Conservation (phyloP, 1,140 invertebrate species). For the Neodiprion virginianus region DNA sequence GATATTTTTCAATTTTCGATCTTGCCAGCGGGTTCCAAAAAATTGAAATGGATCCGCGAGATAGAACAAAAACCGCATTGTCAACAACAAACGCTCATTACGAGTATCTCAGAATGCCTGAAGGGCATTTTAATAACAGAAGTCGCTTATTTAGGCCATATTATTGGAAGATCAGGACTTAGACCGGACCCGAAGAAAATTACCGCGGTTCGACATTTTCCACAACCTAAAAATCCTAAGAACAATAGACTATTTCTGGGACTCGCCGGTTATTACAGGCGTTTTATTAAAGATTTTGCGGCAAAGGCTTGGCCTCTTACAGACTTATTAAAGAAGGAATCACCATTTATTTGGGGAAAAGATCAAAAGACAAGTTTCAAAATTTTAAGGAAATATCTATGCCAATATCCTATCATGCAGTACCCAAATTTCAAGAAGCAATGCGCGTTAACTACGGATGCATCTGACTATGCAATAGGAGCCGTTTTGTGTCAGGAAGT, state of each 20-base stretch:
- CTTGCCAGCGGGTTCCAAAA: slow-evolving; percentile 54
- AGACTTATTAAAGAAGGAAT: slow-evolving; percentile 32
- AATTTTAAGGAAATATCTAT: no score
- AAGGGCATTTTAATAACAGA: slow-evolving; percentile 31
- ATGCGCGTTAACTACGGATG: no score
- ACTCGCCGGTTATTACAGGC: slow-evolving; percentile 32
- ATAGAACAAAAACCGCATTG: slow-evolving; percentile 57
- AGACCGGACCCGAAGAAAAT: slow-evolving; percentile 31
- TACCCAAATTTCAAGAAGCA: no score
- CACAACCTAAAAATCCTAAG: slow-evolving; percentile 19
- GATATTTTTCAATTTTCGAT: slow-evolving; percentile 60
- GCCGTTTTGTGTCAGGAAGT: no score
- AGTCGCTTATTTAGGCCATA: slow-evolving; percentile 31
- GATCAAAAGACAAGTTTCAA: no score
- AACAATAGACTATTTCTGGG: slow-evolving; percentile 11
- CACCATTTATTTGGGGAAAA: no score
- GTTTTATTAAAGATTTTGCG: slow-evolving; percentile 39
- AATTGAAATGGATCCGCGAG: slow-evolving; percentile 41
- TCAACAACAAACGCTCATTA: slow-evolving; percentile 31
- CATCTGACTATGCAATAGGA: no score
- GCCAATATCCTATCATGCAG: no score
- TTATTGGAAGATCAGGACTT: slow-evolving; percentile 27
- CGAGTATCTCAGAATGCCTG: slow-evolving; percentile 33
- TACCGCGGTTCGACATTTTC: slow-evolving; percentile 23
- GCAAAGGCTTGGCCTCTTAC: slow-evolving; percentile 40